Evolutionary conservation across 2,113 vertebrate genomes (phyloP).

Genomic region (Cololabis saira): DNA sequence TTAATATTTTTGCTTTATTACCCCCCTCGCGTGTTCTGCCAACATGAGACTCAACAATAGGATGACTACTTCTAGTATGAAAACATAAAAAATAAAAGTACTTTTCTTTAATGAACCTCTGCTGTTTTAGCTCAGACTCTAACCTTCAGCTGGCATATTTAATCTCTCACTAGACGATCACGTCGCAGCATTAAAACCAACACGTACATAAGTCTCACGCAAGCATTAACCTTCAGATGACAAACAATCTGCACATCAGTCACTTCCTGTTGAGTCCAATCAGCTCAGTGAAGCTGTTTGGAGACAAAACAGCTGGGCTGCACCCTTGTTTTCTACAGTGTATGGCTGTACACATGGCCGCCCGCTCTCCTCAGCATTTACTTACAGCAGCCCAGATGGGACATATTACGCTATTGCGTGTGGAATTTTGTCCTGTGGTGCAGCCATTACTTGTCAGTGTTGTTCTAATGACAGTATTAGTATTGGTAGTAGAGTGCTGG

Average conservation of each 20-base stretch:
- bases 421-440: slow-evolving; percentile 20
- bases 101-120: no score
- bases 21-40: no score
- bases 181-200: no score
- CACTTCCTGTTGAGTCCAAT: slow-evolving; percentile 31
- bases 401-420: slow-evolving; percentile 16
- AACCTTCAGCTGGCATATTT: no score
- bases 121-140: no score
- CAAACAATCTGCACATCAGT: neutral
- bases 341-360: slow-evolving; percentile 17
- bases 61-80: no score
- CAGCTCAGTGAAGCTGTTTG: slow-evolving; percentile 21
- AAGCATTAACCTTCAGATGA: slow-evolving; percentile 14
- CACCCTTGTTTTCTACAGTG: no score
- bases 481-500: neutral
- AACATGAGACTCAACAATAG: no score
- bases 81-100: no score
- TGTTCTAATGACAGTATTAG: slow-evolving; percentile 5
- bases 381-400: slow-evolving; percentile 48
- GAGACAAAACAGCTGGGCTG: slow-evolving; percentile 39
- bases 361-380: slow-evolving; percentile 4
- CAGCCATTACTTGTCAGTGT: slow-evolving; percentile 18
- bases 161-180: no score
- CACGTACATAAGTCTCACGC: neutral
- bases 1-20: no score